Base-by-base conservation (phyloP, 2,888 invertebrate genomes). In the Drosophila ezoana region DNA sequence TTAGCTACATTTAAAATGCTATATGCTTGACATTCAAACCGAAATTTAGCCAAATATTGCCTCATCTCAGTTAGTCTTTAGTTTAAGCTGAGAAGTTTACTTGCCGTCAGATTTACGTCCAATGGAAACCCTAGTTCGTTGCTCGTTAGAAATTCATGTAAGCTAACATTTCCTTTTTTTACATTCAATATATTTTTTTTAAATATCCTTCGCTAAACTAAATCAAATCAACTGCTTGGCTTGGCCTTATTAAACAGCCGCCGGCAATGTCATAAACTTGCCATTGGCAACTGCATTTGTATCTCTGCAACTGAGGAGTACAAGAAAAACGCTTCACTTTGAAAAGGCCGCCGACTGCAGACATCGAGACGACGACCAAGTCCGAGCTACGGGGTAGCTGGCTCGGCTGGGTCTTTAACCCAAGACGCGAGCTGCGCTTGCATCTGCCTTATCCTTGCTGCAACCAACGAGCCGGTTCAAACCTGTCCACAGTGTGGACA, bases 291-390 rank as follows among this genome's bases (percentile, higher is more conserved):
- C 40, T 54, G 51, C 48, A 18, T 49, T 67, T 35, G 57, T 48
- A 37, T 35, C 57, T 20, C 18, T 33, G n/a, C 53, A 18, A 35
- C 28, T 33, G 40, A 41, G 9, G 20, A 44, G 18, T 11, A 32
- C 10, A n/a, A 18, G 20, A 14, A 41, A 57, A 51, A 51, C 16
- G 45, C 41, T 72, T 73, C 56, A 52, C 83, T 83, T 83, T 83
- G 85, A 84, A 82, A 67, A 72, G 52, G 62, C 85, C 85, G 83
- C 80, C 83, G 80, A 63, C 72, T 77, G 75, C 84, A 84, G 83
- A 84, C 84, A 79, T 32, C 56, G 70, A 70, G 85, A 79, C 85
- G 82, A 68, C 80, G 43, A 51, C 64, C 65, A 67, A 54, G 66
- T 72, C 61, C 40, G 40, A 14, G 32, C 16, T 11, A n/a, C 28